Base-by-base conservation (phyloP, 2,113 vertebrate species). In the Cyprinodon variegatus region DNA sequence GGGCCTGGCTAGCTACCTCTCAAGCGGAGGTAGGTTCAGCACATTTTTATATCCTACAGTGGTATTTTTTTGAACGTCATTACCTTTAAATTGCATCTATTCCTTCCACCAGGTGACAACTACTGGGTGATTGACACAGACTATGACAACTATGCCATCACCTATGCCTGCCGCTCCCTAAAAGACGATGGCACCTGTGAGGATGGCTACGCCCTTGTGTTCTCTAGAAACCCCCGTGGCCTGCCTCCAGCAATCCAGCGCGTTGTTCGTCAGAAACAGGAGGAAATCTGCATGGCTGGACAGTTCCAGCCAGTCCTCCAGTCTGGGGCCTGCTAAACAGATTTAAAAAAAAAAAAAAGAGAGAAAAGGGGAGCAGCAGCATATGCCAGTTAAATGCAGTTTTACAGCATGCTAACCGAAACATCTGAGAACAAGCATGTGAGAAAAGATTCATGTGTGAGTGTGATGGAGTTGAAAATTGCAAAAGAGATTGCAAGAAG, bases 111-210 rank as follows among this genome's bases (percentile, higher is more conserved):
- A 76, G 97, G 96, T 45, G 97, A 98, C 90, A 96, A 96, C 92
- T 98, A 97, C 91, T 98, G 96, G 96, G 91, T 98, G 82, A 97
- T 98, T 11, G 97, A 98, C 91, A 98, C 96, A 0, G 97, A 98
- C 92, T 98, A 98, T 0, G 95, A 96, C 61, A 96, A 96, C 93
- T 98, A 97, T 7, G 96, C 96, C 79, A 94, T 98, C 74, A 98
- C 96, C 63, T 98, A 98, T 0, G 94, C 96, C 75, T 98, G 97
- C 93, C 96, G 97, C 76, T 92, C 92, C 37, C 78, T 96, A 73
- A 97, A 95, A 78, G 95, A 96, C 0, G 95, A 98, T 0, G 96
- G 97, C 45, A 94, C 93, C 81, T 98, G 96, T 3, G 94, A 96
- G 0, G 96, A 98, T 0, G 96, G 97, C 70, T 98, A 97, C 0